phyloP scores from a whole-genome alignment of 30 jellyfish, hydroid and myxozoan species.

The Chironex yamaguchii region DNA sequence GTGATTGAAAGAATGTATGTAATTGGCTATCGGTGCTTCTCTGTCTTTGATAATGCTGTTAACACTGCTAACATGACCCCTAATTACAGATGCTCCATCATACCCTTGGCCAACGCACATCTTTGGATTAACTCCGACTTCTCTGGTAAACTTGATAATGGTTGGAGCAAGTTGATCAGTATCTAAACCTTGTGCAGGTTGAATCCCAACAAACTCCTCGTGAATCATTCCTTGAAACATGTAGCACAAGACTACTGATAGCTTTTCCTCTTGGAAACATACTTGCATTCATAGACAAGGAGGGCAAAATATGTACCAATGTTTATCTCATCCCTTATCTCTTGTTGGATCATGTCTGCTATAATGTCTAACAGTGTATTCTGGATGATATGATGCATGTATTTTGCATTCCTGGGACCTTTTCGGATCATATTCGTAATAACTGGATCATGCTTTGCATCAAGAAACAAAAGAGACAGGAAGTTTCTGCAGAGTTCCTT shows the following conservation, averaged over 20 bases:
- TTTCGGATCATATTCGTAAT: background rate
- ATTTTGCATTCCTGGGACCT: constrained; percentile 54
- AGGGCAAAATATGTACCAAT: constrained; percentile 14
- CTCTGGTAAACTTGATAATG: constrained; percentile 16
- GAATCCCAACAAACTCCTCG: constrained; percentile 43
- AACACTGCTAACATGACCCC: constrained; percentile 51
- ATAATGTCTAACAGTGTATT: constrained; percentile 23
- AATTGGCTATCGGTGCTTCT: constrained; percentile 53
- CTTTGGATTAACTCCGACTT: constrained; percentile 8
- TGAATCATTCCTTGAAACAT: constrained; percentile 22
- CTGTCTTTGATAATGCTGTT: constrained; percentile 19
- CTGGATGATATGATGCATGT: constrained; percentile 41
- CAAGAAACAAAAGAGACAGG: constrained; percentile 41
- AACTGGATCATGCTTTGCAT: constrained; percentile 58
- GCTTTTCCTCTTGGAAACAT: constrained; percentile 39
- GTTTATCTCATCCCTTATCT: constrained; percentile 11
- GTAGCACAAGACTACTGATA: constrained; percentile 55
- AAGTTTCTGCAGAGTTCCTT: constrained; percentile 51
- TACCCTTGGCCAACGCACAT: constrained; percentile 75
- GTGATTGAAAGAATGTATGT: constrained; percentile 46
- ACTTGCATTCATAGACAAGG: constrained; percentile 62
- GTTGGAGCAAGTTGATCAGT: constrained; percentile 45
- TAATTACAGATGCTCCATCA: constrained; percentile 61
- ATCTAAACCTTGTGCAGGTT: constrained; percentile 50
- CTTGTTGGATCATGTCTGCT: constrained; percentile 41